phyloP scores from a whole-genome alignment of 2,113 vertebrate genomes.

The Dasypus novemcinctus region DNA sequence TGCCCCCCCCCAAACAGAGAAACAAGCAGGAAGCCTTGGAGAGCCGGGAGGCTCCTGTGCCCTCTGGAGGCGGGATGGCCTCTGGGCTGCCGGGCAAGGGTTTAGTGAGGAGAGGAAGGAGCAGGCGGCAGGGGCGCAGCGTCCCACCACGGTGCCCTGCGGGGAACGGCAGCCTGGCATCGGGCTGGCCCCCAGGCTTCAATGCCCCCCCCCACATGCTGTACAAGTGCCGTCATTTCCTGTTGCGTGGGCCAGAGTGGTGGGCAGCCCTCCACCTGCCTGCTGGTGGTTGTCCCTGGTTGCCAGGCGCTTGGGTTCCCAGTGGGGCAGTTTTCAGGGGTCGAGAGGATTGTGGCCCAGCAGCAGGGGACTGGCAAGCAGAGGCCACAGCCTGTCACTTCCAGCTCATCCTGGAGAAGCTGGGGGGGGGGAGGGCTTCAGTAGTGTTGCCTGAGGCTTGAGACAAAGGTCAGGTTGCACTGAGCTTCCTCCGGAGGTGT shows the following conservation, averaged over 20 bases:
- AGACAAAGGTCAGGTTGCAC: no score
- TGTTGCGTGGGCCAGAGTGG: no score
- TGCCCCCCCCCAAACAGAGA: background rate
- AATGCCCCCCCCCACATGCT: background rate
- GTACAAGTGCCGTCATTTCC: fast-evolving
- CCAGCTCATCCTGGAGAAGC: background rate
- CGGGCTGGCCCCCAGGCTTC: background rate
- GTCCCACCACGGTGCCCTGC: no score
- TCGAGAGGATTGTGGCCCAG: no score
- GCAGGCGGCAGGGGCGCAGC: fast-evolving
- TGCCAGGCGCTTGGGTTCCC: background rate
- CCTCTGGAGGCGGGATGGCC: background rate
- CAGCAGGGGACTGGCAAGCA: no score
- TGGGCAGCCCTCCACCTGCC: fast-evolving
- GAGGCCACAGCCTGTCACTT: no score
- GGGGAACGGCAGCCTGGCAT: background rate
- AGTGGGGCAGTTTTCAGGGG: background rate
- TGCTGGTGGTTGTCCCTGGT: background rate
- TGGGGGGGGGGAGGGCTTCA: background rate
- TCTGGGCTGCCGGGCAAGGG: background rate
- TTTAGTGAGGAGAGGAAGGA: background rate
- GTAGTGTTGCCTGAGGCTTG: background rate
- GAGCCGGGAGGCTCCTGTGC: background rate
- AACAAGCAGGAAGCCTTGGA: background rate
- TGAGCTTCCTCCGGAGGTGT: background rate